Evolutionary conservation across 2,113 vertebrate genomes (phyloP), one percentile per base, ranked within the genome.

Genomic region (Regulus satrapa): DNA sequence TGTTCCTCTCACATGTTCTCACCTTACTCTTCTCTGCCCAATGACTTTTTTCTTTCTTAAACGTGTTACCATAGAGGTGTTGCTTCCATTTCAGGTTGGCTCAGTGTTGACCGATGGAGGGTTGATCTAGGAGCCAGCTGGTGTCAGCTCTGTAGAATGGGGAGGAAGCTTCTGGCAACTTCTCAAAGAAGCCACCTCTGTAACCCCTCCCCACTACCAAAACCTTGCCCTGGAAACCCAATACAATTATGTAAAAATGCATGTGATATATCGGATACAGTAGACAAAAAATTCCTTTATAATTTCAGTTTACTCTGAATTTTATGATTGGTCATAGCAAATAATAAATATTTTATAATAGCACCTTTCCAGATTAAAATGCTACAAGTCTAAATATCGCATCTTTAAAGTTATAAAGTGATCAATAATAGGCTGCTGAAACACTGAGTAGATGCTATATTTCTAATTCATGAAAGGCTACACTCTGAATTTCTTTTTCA

Each of bases 1-100:
- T 61, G 8, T 46, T 68, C 31, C 36, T 58, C 31, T 41, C 61
- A 7, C 19, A 4, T 45, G 8, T 25, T 74, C 54, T 61, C n/a
- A 46, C 24, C 14, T 6, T 0, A 0, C 19, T 58, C 16, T 74
- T 59, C 54, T 66, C n/a, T 46, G 25, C 6, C 1, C 20, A 34
- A 6, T 19, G n/a, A 34, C 16, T 18, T n/a, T 38, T 45, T 61
- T 10, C 46, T 19, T 46, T 67, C 46, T 61, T 34, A 46, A 46
- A 61, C 23, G 6, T 54, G 17, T 82, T 48, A 12, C 31, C 31
- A 10, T 29, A 46, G 62, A 34, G 40, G 5, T 9, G 8, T 75
- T 68, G 9, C n/a, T 52, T 24, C 46, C 10, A 12, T 40, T 68
- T 17, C n/a, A 26, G 62, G 13, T 32, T 34, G 40, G 24, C 46